Percentiles rank a stretch among this genome's conserved stretches.
Evolutionary conservation across 92 coral and sea anemone genomes (phyloP).

Genomic region (Phenganax subtilis): DNA sequence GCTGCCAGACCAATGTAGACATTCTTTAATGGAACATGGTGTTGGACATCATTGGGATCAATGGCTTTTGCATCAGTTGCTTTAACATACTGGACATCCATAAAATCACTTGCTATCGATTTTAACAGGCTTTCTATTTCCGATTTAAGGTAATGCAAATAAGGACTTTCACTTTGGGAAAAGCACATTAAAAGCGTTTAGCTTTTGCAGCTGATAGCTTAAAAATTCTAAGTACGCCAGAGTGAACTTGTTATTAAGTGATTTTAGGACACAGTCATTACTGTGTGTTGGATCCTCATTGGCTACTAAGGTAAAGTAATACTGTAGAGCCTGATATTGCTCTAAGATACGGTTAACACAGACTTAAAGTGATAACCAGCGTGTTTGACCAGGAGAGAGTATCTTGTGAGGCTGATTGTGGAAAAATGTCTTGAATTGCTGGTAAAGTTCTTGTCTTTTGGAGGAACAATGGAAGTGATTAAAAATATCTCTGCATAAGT

Average conservation of each 20-base stretch:
- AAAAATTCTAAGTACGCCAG: slow-evolving; percentile 52
- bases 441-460: background rate
- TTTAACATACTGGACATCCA: slow-evolving; percentile 4
- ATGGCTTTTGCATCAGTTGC: background rate
- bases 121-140: slow-evolving; percentile 12
- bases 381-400: background rate
- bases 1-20: background rate
- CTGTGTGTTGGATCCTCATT: slow-evolving; percentile 49
- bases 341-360: slow-evolving; percentile 26
- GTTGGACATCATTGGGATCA: background rate
- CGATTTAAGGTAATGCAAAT: slow-evolving; percentile 40
- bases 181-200: slow-evolving; percentile 49
- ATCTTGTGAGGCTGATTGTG: background rate
- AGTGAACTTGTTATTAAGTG: slow-evolving; percentile 46
- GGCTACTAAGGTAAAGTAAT: slow-evolving; percentile 39
- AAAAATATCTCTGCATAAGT: background rate
- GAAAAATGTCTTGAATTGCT: background rate
- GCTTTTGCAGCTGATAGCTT: slow-evolving; percentile 48
- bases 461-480: background rate
- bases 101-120: slow-evolving; percentile 31
- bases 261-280: slow-evolving; percentile 29
- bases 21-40: background rate
- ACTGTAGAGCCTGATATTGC: slow-evolving; percentile 51
- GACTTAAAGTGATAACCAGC: background rate
- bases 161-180: slow-evolving; percentile 49